phyloP scores from a whole-genome alignment of 2,113 vertebrate species.

The Regulus satrapa region DNA sequence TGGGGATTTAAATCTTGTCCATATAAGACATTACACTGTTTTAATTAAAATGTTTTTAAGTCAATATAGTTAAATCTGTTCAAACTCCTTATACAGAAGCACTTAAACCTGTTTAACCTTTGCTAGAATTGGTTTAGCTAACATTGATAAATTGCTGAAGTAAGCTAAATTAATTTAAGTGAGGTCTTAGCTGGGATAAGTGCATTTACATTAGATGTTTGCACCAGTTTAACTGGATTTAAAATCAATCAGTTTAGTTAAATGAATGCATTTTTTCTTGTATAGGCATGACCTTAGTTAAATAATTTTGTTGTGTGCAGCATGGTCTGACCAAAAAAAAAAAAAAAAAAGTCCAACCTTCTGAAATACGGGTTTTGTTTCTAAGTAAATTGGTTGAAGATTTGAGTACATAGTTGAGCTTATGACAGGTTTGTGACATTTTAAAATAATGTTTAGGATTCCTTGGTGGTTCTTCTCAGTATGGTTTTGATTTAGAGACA shows the following conservation, averaged over 20 bases:
- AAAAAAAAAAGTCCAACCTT: neutral
- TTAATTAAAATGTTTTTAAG: conserved; percentile 47
- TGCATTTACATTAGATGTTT: conserved; percentile 50
- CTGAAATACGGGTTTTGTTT: neutral
- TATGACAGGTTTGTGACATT: neutral
- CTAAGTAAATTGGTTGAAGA: neutral
- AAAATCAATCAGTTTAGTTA: conserved; percentile 40
- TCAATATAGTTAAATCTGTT: conserved; percentile 35
- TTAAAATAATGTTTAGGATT: neutral
- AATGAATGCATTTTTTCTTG: conserved; percentile 20
- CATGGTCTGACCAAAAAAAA: neutral
- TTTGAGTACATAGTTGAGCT: neutral
- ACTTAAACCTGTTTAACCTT: conserved; percentile 56
- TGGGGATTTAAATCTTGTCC: neutral
- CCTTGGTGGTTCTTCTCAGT: neutral
- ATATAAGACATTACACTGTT: neutral
- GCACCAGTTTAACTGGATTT: conserved; percentile 49
- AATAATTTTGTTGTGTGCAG: neutral
- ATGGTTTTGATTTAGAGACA: neutral
- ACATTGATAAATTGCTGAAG: conserved; percentile 54
- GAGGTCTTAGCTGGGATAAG: conserved; percentile 31
- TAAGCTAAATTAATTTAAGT: conserved; percentile 58
- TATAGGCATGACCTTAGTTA: conserved; percentile 14
- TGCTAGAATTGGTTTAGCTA: conserved; percentile 40
- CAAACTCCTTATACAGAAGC: conserved; percentile 10